Conservation (phyloP, 35 echinoderm and acorn worm genomes). For the Holothuria glaberrima region DNA sequence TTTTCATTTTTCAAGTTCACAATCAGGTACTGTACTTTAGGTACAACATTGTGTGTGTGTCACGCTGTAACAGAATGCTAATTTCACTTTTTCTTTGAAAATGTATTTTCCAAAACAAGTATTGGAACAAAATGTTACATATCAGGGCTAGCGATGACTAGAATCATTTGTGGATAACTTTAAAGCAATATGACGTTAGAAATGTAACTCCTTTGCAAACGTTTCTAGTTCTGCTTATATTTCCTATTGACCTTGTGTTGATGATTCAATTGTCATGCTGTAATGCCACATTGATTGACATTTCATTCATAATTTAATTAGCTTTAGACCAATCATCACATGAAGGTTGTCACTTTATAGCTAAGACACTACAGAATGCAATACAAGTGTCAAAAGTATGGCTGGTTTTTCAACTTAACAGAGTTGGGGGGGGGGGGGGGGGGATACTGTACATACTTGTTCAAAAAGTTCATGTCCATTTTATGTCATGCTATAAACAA, state of each 20-base stretch:
- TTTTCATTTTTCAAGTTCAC: too few relatives aligned
- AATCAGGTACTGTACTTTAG: too few relatives aligned
- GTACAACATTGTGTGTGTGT: too few relatives aligned
- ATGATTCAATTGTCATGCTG: background rate
- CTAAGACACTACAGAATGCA: background rate
- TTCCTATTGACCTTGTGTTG: constrained; percentile 1
- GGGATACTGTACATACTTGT: too few relatives aligned
- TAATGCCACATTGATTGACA: background rate
- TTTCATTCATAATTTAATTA: constrained; percentile 1
- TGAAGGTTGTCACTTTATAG: background rate
- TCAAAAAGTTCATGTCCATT: too few relatives aligned
- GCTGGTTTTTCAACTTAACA: too few relatives aligned
- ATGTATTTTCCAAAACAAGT: too few relatives aligned
- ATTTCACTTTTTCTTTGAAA: too few relatives aligned
- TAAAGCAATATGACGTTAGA: background rate
- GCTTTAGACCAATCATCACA: background rate
- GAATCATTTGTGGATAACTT: background rate
- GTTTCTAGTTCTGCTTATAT: background rate
- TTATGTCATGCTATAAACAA: too few relatives aligned
- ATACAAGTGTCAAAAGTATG: background rate
- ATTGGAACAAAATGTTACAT: constrained; percentile 4
- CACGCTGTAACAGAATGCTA: too few relatives aligned
- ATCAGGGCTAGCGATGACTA: background rate
- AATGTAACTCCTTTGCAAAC: background rate
- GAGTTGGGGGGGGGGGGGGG: too few relatives aligned